Base-by-base conservation (phyloP, 2,113 vertebrate genomes). In the Hippolais icterina region DNA sequence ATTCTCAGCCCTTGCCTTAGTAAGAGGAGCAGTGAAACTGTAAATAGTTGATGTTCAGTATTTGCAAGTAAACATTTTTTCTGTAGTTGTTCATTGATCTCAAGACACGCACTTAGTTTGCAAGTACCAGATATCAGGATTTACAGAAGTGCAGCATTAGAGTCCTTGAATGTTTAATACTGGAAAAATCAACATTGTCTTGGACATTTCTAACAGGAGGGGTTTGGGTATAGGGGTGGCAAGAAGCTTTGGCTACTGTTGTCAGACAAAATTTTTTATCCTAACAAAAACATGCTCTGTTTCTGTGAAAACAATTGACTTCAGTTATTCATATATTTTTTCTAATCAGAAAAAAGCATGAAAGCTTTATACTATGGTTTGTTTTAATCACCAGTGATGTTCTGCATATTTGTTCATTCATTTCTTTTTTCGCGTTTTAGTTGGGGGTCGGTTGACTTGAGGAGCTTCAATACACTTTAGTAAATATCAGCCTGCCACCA, bases 41-140 rank as follows among this genome's bases (percentile, higher is more conserved):
- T 99, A 99, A 98, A 99, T 99, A 99, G 96, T 99, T 98, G 98
- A 98, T 98, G 98, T 99, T 98, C 98, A 98, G 98, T 99, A 99
- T 99, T 99, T 99, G 97, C 98, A 98, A 98, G 97, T 98, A 98
- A 97, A 97, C 97, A 96, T 94, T 97, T 94, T 94, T 87, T 91
- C 89, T 97, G 96, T 96, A 98, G 97, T 97, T 97, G 89, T 98
- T 96, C 86, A 97, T 98, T 98, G 95, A 97, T 94, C 96, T 96
- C 97, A 98, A 97, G 98, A 97, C 95, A 97, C 72, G 88, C 97
- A 94, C 88, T 92, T 96, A 85, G 93, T 97, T 96, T 96, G 95
- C 96, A 96, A 97, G 97, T 94, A 94, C 92, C 96, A 94, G 97
- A 96, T 97, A 96, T 94, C 95, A 97, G 87, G 91, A 95, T 96